phyloP scores from a whole-genome alignment of 64 coral and sea anemone species.

The Anthopleura sola region DNA sequence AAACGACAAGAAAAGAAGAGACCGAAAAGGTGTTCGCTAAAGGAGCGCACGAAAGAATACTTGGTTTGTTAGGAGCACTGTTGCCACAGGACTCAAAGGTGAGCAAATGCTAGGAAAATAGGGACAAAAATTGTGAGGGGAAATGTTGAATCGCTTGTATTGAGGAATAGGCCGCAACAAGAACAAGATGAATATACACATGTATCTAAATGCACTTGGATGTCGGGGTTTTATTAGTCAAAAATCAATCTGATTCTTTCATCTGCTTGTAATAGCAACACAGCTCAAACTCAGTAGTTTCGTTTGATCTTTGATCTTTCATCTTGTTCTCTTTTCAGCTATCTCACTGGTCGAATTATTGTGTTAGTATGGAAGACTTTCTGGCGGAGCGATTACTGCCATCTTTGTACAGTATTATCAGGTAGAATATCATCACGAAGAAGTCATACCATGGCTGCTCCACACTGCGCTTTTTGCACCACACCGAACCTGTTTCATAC shows the following conservation, averaged over 20 bases:
- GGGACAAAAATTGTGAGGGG: no score
- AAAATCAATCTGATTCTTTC: no score
- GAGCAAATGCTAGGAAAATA: neutral
- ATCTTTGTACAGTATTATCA: constrained; percentile 44
- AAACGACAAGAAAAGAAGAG: constrained; percentile 42
- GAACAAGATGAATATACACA: no score
- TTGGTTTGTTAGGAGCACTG: constrained; percentile 89
- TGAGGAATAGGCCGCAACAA: no score
- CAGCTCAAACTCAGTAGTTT: no score
- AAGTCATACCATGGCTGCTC: no score
- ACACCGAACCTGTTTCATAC: no score
- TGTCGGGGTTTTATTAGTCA: no score
- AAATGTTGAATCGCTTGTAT: no score
- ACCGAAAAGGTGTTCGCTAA: constrained; percentile 62
- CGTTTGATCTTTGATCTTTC: neutral
- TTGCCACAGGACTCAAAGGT: constrained; percentile 90
- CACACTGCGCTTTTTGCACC: no score
- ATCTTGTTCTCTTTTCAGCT: constrained; percentile 36
- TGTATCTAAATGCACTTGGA: no score
- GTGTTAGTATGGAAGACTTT: constrained; percentile 70
- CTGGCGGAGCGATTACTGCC: constrained; percentile 72
- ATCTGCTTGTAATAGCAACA: no score
- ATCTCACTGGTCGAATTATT: constrained; percentile 67
- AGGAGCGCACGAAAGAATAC: constrained; percentile 71
- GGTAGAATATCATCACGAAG: neutral